phyloP scores from a whole-genome alignment of 2,113 vertebrate genomes.

The Xiphias gladius region DNA sequence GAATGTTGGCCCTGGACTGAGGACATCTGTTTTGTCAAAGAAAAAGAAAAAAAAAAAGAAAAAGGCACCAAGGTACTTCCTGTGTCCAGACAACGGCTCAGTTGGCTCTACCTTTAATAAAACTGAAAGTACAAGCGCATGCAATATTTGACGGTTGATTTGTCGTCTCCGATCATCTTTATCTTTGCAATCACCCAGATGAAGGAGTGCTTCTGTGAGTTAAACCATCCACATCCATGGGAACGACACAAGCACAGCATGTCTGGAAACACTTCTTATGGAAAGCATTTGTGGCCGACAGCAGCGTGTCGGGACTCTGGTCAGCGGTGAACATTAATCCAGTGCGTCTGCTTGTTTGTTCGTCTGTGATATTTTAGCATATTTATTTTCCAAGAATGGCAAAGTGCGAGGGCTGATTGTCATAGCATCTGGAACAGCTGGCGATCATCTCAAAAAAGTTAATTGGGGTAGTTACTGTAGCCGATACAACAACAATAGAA shows the following conservation, averaged over 20 bases:
- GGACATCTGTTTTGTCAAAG: constrained; percentile 82
- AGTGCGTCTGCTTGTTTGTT: constrained; percentile 23
- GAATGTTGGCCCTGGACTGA: constrained; percentile 78
- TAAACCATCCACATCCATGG: neutral
- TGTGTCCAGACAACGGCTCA: constrained; percentile 44
- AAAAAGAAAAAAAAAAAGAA: constrained; percentile 36
- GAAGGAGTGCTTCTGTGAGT: neutral
- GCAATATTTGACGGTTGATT: neutral
- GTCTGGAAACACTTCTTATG: constrained; percentile 26
- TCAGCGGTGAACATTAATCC: constrained; percentile 23
- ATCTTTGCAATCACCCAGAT: neutral
- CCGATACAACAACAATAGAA: constrained; percentile 7
- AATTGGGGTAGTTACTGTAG: constrained; percentile 22
- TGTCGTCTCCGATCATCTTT: neutral
- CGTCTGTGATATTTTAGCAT: constrained; percentile 17
- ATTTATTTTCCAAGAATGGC: constrained; percentile 2
- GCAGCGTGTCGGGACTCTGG: constrained; percentile 25
- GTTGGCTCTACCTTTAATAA: neutral
- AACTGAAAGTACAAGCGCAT: constrained; percentile 28
- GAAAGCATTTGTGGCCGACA: constrained; percentile 42
- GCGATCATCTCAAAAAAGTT: constrained; percentile 37
- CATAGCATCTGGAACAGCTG: constrained; percentile 53
- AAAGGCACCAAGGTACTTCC: constrained; percentile 28
- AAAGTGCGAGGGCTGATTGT: neutral
- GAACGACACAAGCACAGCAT: neutral